phyloP scores from a whole-genome alignment of 2,113 vertebrate genomes.

The Corythaeola cristata region DNA sequence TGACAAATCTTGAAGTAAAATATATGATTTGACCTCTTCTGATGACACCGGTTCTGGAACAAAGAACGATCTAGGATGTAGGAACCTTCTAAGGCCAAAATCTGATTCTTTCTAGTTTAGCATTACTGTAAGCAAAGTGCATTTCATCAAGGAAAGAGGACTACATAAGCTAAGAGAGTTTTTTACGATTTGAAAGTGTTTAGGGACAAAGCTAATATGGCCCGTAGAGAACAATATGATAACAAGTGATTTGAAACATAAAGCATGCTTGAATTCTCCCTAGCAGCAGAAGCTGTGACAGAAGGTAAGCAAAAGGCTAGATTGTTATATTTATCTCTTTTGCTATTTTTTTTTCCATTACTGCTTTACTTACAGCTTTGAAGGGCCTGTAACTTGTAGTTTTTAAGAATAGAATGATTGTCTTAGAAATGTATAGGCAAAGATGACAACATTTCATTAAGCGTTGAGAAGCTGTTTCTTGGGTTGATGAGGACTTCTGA shows the following conservation, averaged over 20 bases:
- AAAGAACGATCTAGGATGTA: background rate
- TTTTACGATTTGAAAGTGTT: background rate
- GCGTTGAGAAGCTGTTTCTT: background rate
- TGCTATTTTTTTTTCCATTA: background rate
- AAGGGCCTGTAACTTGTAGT: background rate
- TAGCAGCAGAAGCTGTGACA: background rate
- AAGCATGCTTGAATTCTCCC: background rate
- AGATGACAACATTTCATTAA: background rate
- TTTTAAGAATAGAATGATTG: background rate
- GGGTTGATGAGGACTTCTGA: background rate
- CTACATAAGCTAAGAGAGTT: background rate
- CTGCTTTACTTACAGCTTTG: background rate
- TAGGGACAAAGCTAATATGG: background rate
- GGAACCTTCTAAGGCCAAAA: background rate
- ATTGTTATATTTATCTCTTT: background rate
- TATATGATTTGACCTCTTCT: background rate
- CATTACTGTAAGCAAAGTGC: background rate
- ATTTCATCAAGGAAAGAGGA: background rate
- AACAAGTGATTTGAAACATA: background rate
- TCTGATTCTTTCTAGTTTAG: background rate
- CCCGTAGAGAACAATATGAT: background rate
- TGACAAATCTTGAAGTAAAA: background rate
- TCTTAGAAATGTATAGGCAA: background rate
- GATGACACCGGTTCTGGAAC: background rate
- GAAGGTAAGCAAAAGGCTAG: background rate